phyloP scores from a whole-genome alignment of 1,140 invertebrate genomes.

The Triops longicaudatus region DNA sequence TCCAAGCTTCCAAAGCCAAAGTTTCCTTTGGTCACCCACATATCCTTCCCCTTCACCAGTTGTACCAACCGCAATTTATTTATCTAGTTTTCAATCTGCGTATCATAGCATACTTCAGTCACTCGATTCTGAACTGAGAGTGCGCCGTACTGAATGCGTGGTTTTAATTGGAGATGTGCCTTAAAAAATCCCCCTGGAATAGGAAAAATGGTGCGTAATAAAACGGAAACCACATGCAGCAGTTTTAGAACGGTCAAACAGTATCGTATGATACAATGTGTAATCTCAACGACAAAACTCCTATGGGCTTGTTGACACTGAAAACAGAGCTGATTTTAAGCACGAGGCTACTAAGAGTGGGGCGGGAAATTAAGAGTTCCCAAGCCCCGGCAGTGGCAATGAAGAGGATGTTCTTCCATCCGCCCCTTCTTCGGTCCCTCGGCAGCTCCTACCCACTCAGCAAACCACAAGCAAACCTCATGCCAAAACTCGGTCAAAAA shows the following conservation, averaged over 20 bases:
- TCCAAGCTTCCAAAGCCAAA: not conserved
- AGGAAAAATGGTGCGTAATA: not conserved
- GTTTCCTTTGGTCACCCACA: conserved; percentile 11
- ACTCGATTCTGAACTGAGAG: not conserved
- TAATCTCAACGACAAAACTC: not conserved
- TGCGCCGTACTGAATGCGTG: not conserved
- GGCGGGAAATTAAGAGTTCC: not conserved
- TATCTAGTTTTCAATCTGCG: not conserved
- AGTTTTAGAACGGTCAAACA: not conserved
- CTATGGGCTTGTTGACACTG: not conserved
- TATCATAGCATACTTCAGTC: no score
- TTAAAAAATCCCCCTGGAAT: not conserved
- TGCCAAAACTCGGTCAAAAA: conserved; percentile 7
- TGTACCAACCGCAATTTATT: not conserved
- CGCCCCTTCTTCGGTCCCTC: conserved; percentile 1
- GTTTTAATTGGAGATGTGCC: not conserved
- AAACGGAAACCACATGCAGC: not conserved
- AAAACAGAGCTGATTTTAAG: not conserved
- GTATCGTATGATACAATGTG: not conserved
- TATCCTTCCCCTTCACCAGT: not conserved
- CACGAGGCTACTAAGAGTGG: not conserved
- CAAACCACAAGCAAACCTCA: not conserved
- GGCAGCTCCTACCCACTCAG: not conserved
- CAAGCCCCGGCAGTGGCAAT: conserved; percentile 3
- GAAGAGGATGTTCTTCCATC: conserved; percentile 11